Evolutionary conservation across 37 sponge, comb jelly and placozoan species (phyloP).

Genomic region (Petrosia ficiformis): DNA sequence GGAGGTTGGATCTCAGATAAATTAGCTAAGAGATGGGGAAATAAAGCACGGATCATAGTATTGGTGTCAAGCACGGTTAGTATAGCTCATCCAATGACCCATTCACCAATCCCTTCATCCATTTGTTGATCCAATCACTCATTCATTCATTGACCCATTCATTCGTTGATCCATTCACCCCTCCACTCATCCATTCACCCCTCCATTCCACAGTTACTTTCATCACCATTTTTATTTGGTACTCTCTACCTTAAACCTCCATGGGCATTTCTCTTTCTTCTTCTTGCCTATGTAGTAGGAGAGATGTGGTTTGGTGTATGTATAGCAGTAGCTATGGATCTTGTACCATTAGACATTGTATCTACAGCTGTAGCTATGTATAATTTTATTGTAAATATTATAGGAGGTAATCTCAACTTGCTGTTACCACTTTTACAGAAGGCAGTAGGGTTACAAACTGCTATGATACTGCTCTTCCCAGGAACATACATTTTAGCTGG

Average conservation of each 20-base stretch:
- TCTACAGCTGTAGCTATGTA: constrained; percentile 65
- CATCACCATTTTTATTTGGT: constrained; percentile 72
- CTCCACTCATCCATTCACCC: no score
- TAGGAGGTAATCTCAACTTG: constrained; percentile 53
- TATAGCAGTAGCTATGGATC: constrained; percentile 64
- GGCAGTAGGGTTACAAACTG: constrained; percentile 15
- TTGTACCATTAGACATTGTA: constrained; percentile 43
- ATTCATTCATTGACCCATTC: no score
- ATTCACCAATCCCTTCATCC: no score
- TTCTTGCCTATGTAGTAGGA: constrained; percentile 67
- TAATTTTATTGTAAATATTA: constrained; percentile 68
- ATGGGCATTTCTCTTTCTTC: constrained; percentile 69
- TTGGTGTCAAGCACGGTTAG: constrained; percentile 66
- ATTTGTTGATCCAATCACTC: no score
- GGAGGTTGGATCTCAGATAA: constrained; percentile 74
- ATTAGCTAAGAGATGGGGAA: constrained; percentile 26
- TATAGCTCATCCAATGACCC: no score
- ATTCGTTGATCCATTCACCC: no score
- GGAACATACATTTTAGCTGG: constrained; percentile 58
- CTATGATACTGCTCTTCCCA: constrained; percentile 59
- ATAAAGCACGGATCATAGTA: constrained; percentile 55
- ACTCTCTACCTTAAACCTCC: constrained; percentile 64
- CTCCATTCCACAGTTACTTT: constrained; percentile 30
- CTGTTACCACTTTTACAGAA: constrained; percentile 35
- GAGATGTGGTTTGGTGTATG: constrained; percentile 90